Evolutionary conservation across 2,113 vertebrate species (phyloP).

Genomic region (Notarius quadriscutis): DNA sequence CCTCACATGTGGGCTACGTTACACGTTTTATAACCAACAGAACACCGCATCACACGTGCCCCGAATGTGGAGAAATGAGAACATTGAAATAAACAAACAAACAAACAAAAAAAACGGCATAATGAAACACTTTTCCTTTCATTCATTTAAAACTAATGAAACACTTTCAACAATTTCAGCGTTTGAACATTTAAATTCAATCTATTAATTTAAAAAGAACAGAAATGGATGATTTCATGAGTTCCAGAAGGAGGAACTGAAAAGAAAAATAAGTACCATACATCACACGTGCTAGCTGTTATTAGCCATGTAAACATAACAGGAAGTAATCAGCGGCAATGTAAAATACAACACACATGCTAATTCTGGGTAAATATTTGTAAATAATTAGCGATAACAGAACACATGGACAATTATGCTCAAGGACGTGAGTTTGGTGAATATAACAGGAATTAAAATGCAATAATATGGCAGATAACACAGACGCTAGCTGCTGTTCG

Average conservation of each 20-base stretch:
- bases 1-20: conserved; percentile 70
- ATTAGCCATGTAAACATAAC: not conserved
- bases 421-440: not conserved
- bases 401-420: not conserved
- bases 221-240: not conserved
- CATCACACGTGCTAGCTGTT: not conserved
- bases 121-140: not conserved
- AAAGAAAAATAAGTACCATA: not conserved
- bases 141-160: not conserved
- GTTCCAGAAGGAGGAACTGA: not conserved
- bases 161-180: not conserved
- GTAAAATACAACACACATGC: not conserved
- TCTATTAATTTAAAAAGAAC: not conserved
- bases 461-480: not conserved
- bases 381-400: not conserved
- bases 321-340: not conserved
- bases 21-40: conserved; percentile 45
- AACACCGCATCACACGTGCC: not conserved
- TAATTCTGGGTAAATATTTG: not conserved
- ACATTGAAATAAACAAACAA: not conserved
- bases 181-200: no score
- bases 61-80: not conserved
- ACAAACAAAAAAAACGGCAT: no score
- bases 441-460: not conserved
- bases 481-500: not conserved